Base-by-base conservation (phyloP, 2,888 invertebrate species). In the Agrilus cyanescens region DNA sequence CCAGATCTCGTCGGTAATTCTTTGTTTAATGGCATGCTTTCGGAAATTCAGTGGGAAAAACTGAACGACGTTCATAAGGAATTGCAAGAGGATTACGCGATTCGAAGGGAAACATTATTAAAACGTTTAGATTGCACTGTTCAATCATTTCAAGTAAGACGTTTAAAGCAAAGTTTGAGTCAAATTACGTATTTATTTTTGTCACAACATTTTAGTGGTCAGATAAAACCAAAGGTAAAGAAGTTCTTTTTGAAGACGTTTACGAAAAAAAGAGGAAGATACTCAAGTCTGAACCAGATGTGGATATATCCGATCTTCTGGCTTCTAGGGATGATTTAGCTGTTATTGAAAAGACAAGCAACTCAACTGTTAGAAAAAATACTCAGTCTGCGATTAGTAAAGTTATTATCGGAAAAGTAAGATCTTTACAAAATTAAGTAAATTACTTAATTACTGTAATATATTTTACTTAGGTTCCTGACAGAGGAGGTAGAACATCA, bases 61-160 rank as follows among this genome's bases (percentile, higher is more conserved):
- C 60, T 97, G 2, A 76, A 81, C 40, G 68, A 71, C 5, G 65
- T 82, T 1, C 85, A 86, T 57, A 68, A 74, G 1, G 82, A 86
- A 47, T 72, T 96, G 60, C 76, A 78, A 41, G 73, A 78, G 12
- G 96, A 97, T 57, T 97, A 93, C 59, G 74, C 76, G 52, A 70
- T 86, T 46, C 70, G 96, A 38, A 71, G 91, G 43, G 85, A 91
- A 60, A 88, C 91, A 71, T 73, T 97, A 49, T 69, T 96, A 5
- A 91, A 91, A 39, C 74, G 97, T 38, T 68, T 97, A 30, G 96
- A 97, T 64, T 94, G 95, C 46, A 98, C 97, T 0, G 80, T 97
- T 55, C 90, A 94, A 65, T 96, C 96, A 41, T 98, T 97, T 66
- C 82, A 91, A 76, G 90, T 85, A 61, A 43, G 46, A 25, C 2